Percentiles rank a stretch among this genome's conserved stretches.
phyloP scores from a whole-genome alignment of 2,797 vertebrate species.

The Scarus forsteni region DNA sequence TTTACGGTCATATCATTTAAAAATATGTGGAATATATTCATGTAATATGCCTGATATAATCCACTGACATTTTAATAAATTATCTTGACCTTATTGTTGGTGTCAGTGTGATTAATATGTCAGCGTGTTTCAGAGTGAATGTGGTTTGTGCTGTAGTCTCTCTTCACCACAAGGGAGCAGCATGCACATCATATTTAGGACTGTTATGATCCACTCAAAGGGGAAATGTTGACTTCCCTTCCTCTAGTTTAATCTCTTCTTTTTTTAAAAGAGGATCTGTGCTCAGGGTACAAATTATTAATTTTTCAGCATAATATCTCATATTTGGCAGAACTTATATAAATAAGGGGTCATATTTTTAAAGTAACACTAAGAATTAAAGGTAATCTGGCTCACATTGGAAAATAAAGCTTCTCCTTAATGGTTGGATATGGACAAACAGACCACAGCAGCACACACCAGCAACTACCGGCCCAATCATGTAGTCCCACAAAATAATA shows the following conservation, averaged over 20 bases:
- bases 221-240: slow-evolving; percentile 1
- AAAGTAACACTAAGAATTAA: too few relatives aligned
- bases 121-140: not conserved
- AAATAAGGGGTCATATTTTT: too few relatives aligned
- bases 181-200: not conserved
- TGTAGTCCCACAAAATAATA: too few relatives aligned
- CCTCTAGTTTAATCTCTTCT: not conserved
- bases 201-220: not conserved
- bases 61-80: slow-evolving; percentile 74
- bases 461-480: too few relatives aligned
- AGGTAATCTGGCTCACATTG: too few relatives aligned
- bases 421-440: too few relatives aligned
- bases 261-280: not conserved
- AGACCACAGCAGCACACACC: too few relatives aligned
- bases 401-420: too few relatives aligned
- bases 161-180: slow-evolving; percentile 60
- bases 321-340: too few relatives aligned
- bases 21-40: slow-evolving; percentile 55
- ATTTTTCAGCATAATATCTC: not conserved
- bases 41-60: slow-evolving; percentile 55
- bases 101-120: not conserved
- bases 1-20: slow-evolving; percentile 52
- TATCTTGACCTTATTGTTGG: slow-evolving; percentile 34
- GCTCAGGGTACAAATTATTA: not conserved
- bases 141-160: not conserved